Evolutionary conservation across 2,888 invertebrate species (phyloP).

Genomic region (Lepidochrysops patricia): DNA sequence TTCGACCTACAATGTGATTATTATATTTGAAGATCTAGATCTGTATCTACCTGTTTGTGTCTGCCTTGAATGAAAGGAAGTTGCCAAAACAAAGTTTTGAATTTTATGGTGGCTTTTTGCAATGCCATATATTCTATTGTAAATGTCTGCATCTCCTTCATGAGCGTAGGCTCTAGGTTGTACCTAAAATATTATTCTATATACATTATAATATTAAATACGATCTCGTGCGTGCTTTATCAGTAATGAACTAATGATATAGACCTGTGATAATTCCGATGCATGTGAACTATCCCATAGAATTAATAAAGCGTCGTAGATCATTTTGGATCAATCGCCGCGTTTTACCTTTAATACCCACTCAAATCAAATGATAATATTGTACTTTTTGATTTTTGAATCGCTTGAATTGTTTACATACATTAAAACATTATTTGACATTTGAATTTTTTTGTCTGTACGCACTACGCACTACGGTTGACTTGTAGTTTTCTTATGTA

Average conservation of each 20-base stretch:
- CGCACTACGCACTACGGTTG: no score
- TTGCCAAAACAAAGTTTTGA: conserved; percentile 74
- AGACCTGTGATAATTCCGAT: conserved; percentile 29
- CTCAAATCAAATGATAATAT: not conserved
- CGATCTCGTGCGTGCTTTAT: no score
- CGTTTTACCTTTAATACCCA: no score
- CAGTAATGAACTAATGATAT: no score
- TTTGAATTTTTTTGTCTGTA: no score
- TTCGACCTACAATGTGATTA: no score
- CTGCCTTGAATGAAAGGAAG: conserved; percentile 64
- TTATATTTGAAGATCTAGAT: no score
- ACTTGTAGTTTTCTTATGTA: no score
- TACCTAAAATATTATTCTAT: conserved; percentile 30
- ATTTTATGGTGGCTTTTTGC: conserved; percentile 78
- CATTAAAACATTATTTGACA: no score
- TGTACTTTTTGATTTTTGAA: not conserved
- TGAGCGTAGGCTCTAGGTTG: conserved; percentile 71
- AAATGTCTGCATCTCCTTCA: conserved; percentile 78
- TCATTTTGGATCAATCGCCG: no score
- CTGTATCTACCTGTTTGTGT: conserved; percentile 60
- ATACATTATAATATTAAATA: no score
- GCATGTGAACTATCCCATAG: conserved; percentile 75
- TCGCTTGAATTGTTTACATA: not conserved
- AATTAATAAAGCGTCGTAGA: conserved; percentile 79
- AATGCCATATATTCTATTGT: conserved; percentile 76